phyloP scores from a whole-genome alignment of 2,888 invertebrate genomes.

The Sericinus montela region DNA sequence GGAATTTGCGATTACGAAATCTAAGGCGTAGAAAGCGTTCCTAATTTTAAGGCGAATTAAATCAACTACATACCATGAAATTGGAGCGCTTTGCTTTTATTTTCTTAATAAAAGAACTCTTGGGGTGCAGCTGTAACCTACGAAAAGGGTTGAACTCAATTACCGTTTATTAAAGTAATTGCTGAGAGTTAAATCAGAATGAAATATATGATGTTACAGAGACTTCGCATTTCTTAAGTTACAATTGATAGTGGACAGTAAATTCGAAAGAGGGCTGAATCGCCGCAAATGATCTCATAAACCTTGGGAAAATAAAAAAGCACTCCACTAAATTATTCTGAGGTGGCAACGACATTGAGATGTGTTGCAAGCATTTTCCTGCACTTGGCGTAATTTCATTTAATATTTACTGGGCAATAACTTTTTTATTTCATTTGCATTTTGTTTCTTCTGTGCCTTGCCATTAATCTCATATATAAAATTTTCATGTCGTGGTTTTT shows the following conservation, averaged over 20 bases:
- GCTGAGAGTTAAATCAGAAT: conserved; percentile 44
- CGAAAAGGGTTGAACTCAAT: conserved; percentile 46
- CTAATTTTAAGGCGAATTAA: conserved; percentile 20
- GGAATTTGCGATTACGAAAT: conserved; percentile 6
- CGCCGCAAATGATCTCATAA: conserved; percentile 51
- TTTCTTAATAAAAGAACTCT: conserved; percentile 32
- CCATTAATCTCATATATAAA: too few relatives aligned
- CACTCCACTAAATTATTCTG: conserved; percentile 47
- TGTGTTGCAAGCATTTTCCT: background rate
- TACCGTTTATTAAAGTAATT: conserved; percentile 55
- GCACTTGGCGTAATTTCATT: conserved; percentile 5
- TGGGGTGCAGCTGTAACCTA: conserved; percentile 27
- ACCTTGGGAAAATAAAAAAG: conserved; percentile 45
- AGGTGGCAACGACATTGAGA: conserved; percentile 29
- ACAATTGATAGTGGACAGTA: conserved; percentile 46
- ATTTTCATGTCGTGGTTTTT: too few relatives aligned
- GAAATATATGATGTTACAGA: conserved; percentile 31
- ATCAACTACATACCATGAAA: conserved; percentile 24
- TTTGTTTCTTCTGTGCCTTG: too few relatives aligned
- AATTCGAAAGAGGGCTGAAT: conserved; percentile 39
- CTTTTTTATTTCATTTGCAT: background rate
- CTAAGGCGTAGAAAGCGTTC: conserved; percentile 14
- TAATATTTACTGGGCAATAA: background rate
- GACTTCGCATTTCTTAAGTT: conserved; percentile 27
- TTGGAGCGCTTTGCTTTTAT: conserved; percentile 24